Percentiles rank a stretch among this genome's conserved stretches.
Evolutionary conservation across 2,888 invertebrate genomes (phyloP).

Genomic region (Eugnorisma glareosa): DNA sequence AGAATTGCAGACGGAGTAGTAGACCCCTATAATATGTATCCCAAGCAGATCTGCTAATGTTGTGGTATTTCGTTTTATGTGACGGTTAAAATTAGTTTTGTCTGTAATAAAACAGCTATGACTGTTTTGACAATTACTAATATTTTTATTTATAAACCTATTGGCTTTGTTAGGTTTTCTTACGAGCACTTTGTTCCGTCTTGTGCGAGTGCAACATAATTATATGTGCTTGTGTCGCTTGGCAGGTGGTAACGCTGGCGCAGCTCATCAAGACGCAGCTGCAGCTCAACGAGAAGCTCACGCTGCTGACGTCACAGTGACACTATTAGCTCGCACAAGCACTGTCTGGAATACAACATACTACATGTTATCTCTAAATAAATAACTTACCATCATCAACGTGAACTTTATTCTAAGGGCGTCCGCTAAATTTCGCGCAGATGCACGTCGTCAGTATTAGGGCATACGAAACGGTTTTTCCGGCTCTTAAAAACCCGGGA

Average conservation of each 20-base stretch:
- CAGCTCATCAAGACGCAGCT: constrained; percentile 99
- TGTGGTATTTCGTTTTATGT: background rate
- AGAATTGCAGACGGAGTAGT: too few relatives aligned
- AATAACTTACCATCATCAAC: constrained; percentile 17
- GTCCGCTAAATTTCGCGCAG: background rate
- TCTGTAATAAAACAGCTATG: background rate
- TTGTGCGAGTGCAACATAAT: background rate
- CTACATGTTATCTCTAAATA: constrained; percentile 31
- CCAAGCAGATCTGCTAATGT: background rate
- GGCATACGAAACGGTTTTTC: too few relatives aligned
- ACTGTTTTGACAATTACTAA: background rate
- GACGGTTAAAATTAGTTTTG: background rate
- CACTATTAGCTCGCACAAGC: background rate
- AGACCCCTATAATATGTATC: too few relatives aligned
- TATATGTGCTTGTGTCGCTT: background rate
- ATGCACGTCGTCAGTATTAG: too few relatives aligned
- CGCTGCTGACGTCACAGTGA: constrained; percentile 93
- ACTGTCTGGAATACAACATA: background rate
- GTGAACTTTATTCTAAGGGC: constrained; percentile 32
- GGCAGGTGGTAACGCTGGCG: constrained; percentile 95
- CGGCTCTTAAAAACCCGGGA: too few relatives aligned
- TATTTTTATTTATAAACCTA: background rate
- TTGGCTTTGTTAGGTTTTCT: background rate
- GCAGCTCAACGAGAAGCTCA: constrained; percentile 98
- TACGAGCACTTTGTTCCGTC: background rate